Conservation (phyloP, 2,113 vertebrate genomes). For the Lampris incognitus region DNA sequence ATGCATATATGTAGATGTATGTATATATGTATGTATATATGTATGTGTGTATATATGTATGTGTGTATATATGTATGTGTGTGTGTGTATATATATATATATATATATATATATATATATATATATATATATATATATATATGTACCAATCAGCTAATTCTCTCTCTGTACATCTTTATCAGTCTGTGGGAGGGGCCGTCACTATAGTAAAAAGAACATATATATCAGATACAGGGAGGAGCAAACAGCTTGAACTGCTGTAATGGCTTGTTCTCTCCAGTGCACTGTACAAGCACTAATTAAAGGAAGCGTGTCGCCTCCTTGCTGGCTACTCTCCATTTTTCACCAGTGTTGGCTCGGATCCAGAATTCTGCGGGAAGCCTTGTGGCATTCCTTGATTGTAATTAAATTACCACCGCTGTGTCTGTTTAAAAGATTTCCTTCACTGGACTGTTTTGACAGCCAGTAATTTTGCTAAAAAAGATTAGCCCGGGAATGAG, state of each 20-base stretch:
- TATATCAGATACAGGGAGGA: neutral
- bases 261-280: neutral
- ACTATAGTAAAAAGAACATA: neutral
- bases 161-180: neutral
- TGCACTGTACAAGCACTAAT: slow-evolving; percentile 5
- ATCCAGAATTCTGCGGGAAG: slow-evolving; percentile 56
- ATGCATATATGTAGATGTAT: too few relatives aligned
- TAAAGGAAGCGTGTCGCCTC: slow-evolving; percentile 9
- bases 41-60: too few relatives aligned
- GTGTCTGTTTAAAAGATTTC: slow-evolving; percentile 71
- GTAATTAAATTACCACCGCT: slow-evolving; percentile 71
- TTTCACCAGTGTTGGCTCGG: slow-evolving; percentile 48
- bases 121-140: too few relatives aligned
- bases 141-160: neutral
- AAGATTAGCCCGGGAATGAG: slow-evolving; percentile 69
- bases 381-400: slow-evolving; percentile 49
- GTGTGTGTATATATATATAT: too few relatives aligned
- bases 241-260: neutral
- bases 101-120: too few relatives aligned
- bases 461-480: slow-evolving; percentile 75
- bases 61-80: too few relatives aligned
- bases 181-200: neutral
- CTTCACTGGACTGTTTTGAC: slow-evolving; percentile 72
- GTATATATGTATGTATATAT: too few relatives aligned
- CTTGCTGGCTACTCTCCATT: slow-evolving; percentile 8